Percentiles rank a stretch among this genome's conserved stretches.
phyloP scores from a whole-genome alignment of 1,140 invertebrate species.

The Onthophagus taurus region DNA sequence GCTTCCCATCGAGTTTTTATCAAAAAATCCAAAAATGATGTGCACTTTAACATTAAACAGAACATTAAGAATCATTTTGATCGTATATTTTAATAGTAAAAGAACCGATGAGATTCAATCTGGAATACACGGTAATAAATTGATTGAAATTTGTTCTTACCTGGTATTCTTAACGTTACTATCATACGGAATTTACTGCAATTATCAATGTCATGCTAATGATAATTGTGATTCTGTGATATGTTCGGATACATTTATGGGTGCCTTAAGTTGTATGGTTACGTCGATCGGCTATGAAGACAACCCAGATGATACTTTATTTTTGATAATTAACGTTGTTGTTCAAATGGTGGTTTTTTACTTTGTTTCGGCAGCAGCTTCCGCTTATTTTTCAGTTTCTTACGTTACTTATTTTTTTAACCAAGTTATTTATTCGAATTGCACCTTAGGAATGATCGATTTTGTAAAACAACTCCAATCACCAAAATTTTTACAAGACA shows the following conservation, averaged over 20 bases:
- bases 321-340: neutral
- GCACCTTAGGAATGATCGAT: neutral
- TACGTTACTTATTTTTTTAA: neutral
- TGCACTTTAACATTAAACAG: constrained; percentile 2
- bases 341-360: neutral
- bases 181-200: neutral
- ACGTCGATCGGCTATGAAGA: constrained; percentile 1
- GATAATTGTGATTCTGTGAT: neutral
- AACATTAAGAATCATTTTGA: neutral
- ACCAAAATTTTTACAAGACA: neutral
- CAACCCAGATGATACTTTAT: neutral
- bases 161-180: neutral
- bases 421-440: constrained; percentile 1
- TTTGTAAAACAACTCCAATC: neutral
- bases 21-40: neutral
- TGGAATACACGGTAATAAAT: neutral
- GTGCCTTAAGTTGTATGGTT: neutral
- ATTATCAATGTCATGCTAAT: neutral
- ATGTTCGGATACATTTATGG: neutral
- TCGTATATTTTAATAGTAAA: constrained; percentile 8
- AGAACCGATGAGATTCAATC: neutral
- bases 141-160: neutral
- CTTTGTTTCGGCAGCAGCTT: neutral
- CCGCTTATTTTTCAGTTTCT: constrained; percentile 2
- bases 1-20: neutral